Percentiles rank a stretch among this genome's conserved stretches.
Conservation (phyloP, 2,113 vertebrate genomes). For the Meriones unguiculatus region DNA sequence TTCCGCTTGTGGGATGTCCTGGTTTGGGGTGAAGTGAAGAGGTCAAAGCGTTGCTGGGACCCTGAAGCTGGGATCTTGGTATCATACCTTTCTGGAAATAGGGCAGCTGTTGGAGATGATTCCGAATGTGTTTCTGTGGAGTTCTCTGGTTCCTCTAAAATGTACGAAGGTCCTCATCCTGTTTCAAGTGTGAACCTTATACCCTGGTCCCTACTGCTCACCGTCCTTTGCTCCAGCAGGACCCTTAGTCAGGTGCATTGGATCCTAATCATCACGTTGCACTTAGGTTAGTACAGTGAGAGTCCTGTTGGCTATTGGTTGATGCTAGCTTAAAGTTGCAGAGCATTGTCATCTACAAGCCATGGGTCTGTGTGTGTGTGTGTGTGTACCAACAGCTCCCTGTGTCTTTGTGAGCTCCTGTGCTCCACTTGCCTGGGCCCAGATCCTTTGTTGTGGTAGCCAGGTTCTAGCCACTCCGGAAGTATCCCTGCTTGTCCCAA, state of each 20-base stretch:
- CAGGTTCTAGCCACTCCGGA: fast-evolving
- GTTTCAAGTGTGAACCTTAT: not conserved
- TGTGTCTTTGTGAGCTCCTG: not conserved
- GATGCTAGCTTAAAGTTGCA: not conserved
- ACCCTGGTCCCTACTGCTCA: fast-evolving
- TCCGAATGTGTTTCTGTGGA: not conserved
- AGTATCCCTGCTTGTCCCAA: not conserved
- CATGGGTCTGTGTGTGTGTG: not conserved
- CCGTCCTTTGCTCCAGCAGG: not conserved
- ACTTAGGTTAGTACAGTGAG: not conserved
- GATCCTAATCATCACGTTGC: not conserved
- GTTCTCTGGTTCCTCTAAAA: not conserved
- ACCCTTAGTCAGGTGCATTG: not conserved
- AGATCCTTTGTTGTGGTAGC: not conserved
- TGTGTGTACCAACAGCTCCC: not conserved
- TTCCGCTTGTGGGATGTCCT: not conserved
- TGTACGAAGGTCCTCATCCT: not conserved
- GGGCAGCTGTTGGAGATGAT: not conserved
- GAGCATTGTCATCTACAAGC: not conserved
- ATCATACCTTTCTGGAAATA: not conserved
- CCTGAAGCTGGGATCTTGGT: not conserved
- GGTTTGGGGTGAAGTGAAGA: not conserved
- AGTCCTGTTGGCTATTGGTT: not conserved
- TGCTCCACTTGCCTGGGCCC: not conserved
- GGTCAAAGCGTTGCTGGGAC: not conserved